Conservation (phyloP, 2,888 invertebrate species). For the Amiota communis region DNA sequence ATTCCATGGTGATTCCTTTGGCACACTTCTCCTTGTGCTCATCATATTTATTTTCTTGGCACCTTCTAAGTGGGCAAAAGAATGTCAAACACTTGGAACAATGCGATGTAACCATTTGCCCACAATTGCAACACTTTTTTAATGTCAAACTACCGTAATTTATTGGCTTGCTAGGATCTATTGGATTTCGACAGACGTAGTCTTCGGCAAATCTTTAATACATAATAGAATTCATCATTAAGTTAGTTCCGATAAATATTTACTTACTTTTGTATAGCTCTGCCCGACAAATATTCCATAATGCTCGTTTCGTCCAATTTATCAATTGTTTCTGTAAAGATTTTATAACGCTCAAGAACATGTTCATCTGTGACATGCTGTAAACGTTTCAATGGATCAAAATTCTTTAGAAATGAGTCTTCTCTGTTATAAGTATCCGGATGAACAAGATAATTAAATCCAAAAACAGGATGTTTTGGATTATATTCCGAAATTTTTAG, state of each 20-base stretch:
- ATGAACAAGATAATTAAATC: conserved; percentile 42
- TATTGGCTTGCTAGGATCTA: too few species aligned
- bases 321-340: conserved; percentile 32
- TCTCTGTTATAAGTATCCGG: conserved; percentile 44
- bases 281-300: conserved; percentile 57
- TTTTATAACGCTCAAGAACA: conserved; percentile 55
- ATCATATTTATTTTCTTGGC: conserved; percentile 53
- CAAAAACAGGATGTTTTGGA: conserved; percentile 54
- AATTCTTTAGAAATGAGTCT: conserved; percentile 45
- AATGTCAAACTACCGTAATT: too few species aligned
- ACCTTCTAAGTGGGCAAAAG: conserved; percentile 58
- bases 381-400: conserved; percentile 55
- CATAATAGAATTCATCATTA: background rate
- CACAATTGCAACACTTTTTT: conserved; percentile 7
- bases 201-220: background rate
- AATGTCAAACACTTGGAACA: conserved; percentile 28
- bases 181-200: too few species aligned
- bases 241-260: background rate
- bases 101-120: background rate
- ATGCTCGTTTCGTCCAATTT: conserved; percentile 32
- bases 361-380: conserved; percentile 60
- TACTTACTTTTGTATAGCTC: conserved; percentile 30
- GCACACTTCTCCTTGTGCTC: conserved; percentile 41
- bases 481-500: conserved; percentile 51
- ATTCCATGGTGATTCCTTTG: background rate